Evolutionary conservation across 2,797 vertebrate species (phyloP), one percentile per base, ranked within the genome.

Genomic region (Ceryle rudis): DNA sequence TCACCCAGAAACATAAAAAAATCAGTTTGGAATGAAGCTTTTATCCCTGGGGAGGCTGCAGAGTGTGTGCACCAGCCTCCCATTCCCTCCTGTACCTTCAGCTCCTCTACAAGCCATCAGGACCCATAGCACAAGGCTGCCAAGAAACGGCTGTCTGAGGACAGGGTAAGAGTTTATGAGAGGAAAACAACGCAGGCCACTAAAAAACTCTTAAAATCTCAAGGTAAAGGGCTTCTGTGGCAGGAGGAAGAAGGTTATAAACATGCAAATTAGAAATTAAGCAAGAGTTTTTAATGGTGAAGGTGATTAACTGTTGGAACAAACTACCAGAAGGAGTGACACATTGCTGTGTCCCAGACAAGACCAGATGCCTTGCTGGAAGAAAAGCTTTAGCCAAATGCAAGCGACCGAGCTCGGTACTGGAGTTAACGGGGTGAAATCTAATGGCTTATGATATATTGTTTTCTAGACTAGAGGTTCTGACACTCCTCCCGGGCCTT

Each of bases 81-180:
- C 3, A 0, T 35, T 39, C 57, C n/a, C 35, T 70, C 14, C 41
- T 9, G 6, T 3, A n/a, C 37, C n/a, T 54, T 12, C 14, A 55
- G 46, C 46, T 58, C 18, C 47, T 71, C 49, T 29, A 5, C 23
- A 16, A 54, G 51, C n/a, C 14, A 22, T 25, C 37, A 29, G 51
- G 46, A 67, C 25, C 35, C 9, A 5, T 0, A 1, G 28, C 0
- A 0, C 3, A 60, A 41, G 18, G 14, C 5, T 13, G 31, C 75
- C 49, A 22, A 33, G 47, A 73, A 37, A 49, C 42, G 4, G 11
- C 31, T n/a, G 3, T 28, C 11, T 21, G 31, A 61, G 54, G 54
- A 42, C 52, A 35, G 0, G 12, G n/a, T n/a, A n/a, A 17, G 37
- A 70, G 13, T 29, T 92, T 33, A 26, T 21, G 51, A n/a, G 44